phyloP scores from a whole-genome alignment of 2,888 invertebrate species.

The Glyphotaelius pellucidus region DNA sequence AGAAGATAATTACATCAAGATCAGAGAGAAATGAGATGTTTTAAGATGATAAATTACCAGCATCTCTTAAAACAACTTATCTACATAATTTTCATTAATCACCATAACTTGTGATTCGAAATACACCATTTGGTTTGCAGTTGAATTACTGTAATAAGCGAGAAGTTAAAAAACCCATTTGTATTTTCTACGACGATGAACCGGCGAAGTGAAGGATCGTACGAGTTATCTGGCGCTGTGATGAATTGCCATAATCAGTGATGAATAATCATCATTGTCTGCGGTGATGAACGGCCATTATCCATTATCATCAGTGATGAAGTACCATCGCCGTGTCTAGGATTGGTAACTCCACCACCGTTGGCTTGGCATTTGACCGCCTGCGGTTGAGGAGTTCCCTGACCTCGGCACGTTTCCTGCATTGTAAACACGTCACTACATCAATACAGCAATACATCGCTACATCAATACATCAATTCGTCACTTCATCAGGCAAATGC shows the following conservation, averaged over 20 bases:
- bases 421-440: neutral
- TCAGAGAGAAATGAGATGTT: neutral
- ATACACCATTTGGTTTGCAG: neutral
- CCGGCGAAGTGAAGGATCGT: neutral
- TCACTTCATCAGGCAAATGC: neutral
- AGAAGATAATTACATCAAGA: neutral
- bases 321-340: conserved; percentile 69
- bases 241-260: conserved; percentile 2
- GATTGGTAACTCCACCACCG: conserved; percentile 92
- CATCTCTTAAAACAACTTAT: neutral
- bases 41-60: neutral
- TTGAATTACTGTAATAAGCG: neutral
- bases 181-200: neutral
- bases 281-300: conserved; percentile 19
- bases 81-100: neutral
- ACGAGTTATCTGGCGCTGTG: neutral
- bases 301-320: conserved; percentile 6
- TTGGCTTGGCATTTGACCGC: conserved; percentile 81
- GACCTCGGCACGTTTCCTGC: conserved; percentile 78
- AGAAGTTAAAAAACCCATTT: neutral
- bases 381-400: conserved; percentile 89
- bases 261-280: conserved; percentile 1
- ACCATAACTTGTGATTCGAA: neutral
- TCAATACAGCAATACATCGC: neutral
- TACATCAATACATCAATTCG: conserved; percentile 9